phyloP scores from a whole-genome alignment of 1,140 invertebrate species.

The Gryon sp. region DNA sequence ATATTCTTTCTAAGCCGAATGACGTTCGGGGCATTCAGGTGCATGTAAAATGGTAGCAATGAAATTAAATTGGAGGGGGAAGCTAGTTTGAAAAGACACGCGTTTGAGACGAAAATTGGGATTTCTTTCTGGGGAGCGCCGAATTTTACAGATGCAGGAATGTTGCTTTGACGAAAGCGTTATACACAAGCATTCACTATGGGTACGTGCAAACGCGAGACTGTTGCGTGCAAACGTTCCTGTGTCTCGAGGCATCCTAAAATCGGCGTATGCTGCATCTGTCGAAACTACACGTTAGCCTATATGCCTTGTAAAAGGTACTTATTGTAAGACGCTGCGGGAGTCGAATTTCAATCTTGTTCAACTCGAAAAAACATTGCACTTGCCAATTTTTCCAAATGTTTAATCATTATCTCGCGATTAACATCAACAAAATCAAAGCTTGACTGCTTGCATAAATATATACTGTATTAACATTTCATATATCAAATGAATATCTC shows the following conservation, averaged over 20 bases:
- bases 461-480: too few relatives aligned
- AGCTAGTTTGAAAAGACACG: constrained; percentile 25
- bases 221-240: constrained; percentile 53
- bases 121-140: constrained; percentile 29
- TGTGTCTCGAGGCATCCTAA: constrained; percentile 53
- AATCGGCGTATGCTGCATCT: constrained; percentile 50
- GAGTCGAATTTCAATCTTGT: constrained; percentile 55
- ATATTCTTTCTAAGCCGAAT: too few relatives aligned
- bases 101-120: constrained; percentile 39
- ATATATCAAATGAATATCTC: too few relatives aligned
- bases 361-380: constrained; percentile 16
- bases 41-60: background rate
- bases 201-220: constrained; percentile 28
- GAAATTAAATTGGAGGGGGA: too few relatives aligned
- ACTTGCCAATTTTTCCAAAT: constrained; percentile 40
- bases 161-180: constrained; percentile 53
- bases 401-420: constrained; percentile 10
- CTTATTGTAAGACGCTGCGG: constrained; percentile 51
- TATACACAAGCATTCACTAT: background rate
- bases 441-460: too few relatives aligned
- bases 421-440: constrained; percentile 43
- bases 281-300: constrained; percentile 56
- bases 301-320: constrained; percentile 41
- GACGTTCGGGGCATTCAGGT: constrained; percentile 1
- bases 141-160: constrained; percentile 53